Conservation (phyloP, 2,888 invertebrate genomes). For the Conus canariensis region DNA sequence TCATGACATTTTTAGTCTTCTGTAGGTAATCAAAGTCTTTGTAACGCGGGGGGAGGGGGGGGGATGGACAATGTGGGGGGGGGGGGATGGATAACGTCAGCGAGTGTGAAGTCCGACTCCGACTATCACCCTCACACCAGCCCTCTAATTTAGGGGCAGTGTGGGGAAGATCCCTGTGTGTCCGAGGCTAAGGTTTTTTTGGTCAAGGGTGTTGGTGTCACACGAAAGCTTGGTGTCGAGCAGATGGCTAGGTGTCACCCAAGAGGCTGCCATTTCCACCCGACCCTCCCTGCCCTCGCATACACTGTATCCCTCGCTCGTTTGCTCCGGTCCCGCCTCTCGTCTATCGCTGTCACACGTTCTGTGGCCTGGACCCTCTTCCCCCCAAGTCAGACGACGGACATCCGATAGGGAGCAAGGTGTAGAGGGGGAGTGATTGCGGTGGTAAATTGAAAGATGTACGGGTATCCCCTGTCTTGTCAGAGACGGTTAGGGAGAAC, state of each 20-base stretch:
- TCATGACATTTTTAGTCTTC: too few relatives aligned
- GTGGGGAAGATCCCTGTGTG: not conserved
- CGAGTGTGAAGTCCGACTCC: not conserved
- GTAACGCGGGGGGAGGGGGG: too few relatives aligned
- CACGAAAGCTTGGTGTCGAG: not conserved
- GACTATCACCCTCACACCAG: not conserved
- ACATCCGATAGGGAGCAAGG: not conserved
- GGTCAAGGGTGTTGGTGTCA: constrained; percentile 1
- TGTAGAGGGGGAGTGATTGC: not conserved
- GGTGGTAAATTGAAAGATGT: not conserved
- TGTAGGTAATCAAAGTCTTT: too few relatives aligned
- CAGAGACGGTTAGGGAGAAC: not conserved
- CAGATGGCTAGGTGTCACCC: not conserved
- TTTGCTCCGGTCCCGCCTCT: not conserved
- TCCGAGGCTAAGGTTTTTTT: not conserved
- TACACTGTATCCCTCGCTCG: not conserved
- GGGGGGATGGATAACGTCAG: too few relatives aligned
- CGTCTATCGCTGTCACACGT: not conserved
- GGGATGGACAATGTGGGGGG: too few relatives aligned
- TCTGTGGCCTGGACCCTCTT: not conserved
- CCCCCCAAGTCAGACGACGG: not conserved
- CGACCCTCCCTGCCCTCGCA: not conserved
- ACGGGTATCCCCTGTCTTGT: not conserved
- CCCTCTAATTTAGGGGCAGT: not conserved
- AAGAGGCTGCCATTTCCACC: not conserved